These are phyloP conservation scores for Clinocottus analis DNA, from an alignment of 2,113 vertebrate species.

Conservation along the genomic window DNA sequence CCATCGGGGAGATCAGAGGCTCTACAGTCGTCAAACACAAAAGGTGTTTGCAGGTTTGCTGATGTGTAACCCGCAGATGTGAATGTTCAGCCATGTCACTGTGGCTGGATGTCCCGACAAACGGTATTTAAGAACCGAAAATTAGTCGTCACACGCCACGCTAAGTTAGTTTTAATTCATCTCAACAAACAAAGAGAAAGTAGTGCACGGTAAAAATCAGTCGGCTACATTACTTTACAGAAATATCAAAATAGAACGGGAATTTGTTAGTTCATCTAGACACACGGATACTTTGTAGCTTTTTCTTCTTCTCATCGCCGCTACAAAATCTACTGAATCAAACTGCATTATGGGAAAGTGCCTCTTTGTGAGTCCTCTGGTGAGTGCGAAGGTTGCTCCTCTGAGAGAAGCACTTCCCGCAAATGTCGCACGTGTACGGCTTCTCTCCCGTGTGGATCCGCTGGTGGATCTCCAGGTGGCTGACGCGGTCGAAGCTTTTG, in stretches of 20 bases:
- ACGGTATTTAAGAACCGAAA: conserved; percentile 4
- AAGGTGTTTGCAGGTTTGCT: background rate
- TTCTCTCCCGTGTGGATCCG: conserved; percentile 84
- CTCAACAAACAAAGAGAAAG: background rate
- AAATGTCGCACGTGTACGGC: conserved; percentile 75
- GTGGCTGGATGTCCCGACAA: background rate
- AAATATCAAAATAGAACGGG: conserved; percentile 44
- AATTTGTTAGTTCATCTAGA: conserved; percentile 34
- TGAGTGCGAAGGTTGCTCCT: conserved; percentile 85
- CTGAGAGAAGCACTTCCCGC: conserved; percentile 82
- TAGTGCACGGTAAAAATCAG: conserved; percentile 45
- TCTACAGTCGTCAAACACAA: background rate
- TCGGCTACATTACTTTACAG: conserved; percentile 31
- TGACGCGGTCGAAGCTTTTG: conserved; percentile 84
- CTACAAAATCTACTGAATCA: conserved; percentile 11
- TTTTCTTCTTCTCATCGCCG: too few species aligned
- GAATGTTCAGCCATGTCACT: too few species aligned
- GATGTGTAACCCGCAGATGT: too few species aligned
- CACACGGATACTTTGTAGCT: background rate
- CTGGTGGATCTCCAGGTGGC: conserved; percentile 84
- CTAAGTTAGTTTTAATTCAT: conserved; percentile 12
- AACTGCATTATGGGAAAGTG: conserved; percentile 38
- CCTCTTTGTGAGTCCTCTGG: conserved; percentile 79
- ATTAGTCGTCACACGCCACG: conserved; percentile 25
- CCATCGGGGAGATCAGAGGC: background rate